Conservation (phyloP, 2,113 vertebrate species). For the Butastur rufipennis region DNA sequence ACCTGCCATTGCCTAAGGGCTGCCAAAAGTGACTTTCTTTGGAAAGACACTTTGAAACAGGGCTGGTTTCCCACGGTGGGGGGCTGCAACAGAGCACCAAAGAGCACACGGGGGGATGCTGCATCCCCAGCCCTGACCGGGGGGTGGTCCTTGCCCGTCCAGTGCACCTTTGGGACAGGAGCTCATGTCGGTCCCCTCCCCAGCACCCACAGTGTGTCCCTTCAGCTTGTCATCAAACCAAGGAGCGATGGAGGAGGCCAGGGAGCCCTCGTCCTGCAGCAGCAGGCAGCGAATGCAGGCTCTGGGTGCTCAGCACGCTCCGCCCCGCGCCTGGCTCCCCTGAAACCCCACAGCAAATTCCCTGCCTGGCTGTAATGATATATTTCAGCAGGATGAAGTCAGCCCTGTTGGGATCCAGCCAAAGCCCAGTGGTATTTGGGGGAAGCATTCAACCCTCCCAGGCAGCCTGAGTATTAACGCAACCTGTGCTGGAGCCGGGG, state of each 20-base stretch:
- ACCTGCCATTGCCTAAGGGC: neutral
- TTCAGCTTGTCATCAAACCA: neutral
- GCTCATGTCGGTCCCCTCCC: neutral
- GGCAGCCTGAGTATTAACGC: neutral
- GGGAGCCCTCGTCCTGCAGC: neutral
- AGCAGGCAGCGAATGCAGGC: neutral
- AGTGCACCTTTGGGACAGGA: neutral
- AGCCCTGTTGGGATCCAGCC: neutral
- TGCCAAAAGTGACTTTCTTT: neutral
- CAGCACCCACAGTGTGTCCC: neutral
- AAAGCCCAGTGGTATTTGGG: neutral
- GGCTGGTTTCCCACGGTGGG: neutral
- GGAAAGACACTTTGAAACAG: neutral
- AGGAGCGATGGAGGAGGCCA: neutral
- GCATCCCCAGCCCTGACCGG: neutral
- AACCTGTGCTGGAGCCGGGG: neutral
- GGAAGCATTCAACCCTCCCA: neutral
- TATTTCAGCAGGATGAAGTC: constrained; percentile 11
- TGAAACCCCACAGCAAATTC: neutral
- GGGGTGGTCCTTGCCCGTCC: rapidly evolving
- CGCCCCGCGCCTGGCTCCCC: neutral
- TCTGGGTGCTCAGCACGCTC: neutral
- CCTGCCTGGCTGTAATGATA: neutral
- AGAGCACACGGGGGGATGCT: rapidly evolving
- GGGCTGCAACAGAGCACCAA: neutral